Evolutionary conservation across 2,888 invertebrate genomes (phyloP), one percentile per base, ranked within the genome.

Genomic region (Amiota minor): DNA sequence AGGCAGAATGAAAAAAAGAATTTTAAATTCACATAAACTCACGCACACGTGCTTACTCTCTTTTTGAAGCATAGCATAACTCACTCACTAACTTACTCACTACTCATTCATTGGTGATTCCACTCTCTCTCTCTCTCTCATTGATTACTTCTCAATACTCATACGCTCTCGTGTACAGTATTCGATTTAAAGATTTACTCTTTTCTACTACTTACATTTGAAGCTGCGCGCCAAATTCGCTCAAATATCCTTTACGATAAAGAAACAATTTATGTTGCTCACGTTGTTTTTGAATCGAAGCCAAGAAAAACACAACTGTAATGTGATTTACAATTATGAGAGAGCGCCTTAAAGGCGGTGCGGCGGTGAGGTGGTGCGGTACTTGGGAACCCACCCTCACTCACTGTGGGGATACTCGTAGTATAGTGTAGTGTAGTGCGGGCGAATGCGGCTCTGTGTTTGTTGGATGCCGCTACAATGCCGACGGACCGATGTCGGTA

Each of bases 201-300:
- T 53, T 20, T 72, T 18, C 47, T 74, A 65, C 55, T 47, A 75
- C 78, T 78, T 78, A 78, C 78, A 74, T 78, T 35, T 35, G 35
- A 74, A 74, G 79, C 76, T 79, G 81, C 82, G 83, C 82, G 82
- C 82, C 82, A 82, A 82, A 81, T 82, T 84, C 81, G 76, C 80
- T 79, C 16, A 71, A 74, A 71, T 72, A 74, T 79, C 79, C 12
- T 68, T 49, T 64, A 35, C 71, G 61, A 46, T n/a, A 16, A n/a
- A 8, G 56, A 18, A 50, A 18, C 16, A 46, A 45, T 46, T 18
- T 49, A 23, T 49, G 12, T 49, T 61, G 49, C 56, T 47, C 45
- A 23, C 50, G 59, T 20, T 59, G 59, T 71, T 70, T 62, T 70
- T 68, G 70, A 65, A 64, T 49, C 45, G 18, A 46, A n/a, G 72